Base-by-base conservation (phyloP, 2,113 vertebrate species). In the Rissa tridactyla region DNA sequence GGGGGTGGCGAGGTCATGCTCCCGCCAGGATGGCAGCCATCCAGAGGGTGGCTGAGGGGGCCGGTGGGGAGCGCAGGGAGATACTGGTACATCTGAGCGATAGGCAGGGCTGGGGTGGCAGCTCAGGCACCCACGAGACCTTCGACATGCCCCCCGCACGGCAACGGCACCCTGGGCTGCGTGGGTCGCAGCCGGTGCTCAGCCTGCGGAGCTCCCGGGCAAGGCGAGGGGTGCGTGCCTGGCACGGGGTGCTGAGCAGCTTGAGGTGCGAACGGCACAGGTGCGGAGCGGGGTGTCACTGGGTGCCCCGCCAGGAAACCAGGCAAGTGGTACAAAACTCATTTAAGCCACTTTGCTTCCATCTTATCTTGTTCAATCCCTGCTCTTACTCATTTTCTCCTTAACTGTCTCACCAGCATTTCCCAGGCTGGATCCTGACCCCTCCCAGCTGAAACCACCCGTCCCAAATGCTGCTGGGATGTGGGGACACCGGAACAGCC, bases 141-240 rank as follows among this genome's bases (percentile, higher is more conserved):
- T 34, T 34, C 0, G 6, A 19, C 0, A 0, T 36, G 60, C 46
- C 82, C 52, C 60, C 66, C 13, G 2, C 10, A 5, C 1, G 11
- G 66, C 66, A 60, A 68, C 61, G 18, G 71, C 64, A 30, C 40
- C 47, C 40, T 18, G 64, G 30, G 64, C 47, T 3, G 6, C 1
- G 3, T 10, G 77, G 20, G 30, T 26, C 2, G 3, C 26, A 20
- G 7, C 13, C 2, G 1, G 30, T 8, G 30, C 80, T 49, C 6
- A 1, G 23, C 17, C 22, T 18, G 16, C 0, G 1, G 55, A 61
- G 23, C 58, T 66, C 34, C 27, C 2, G 38, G 20, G 16, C 51
- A 29, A 15, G 16, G 66, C 15, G 23, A 34, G 66, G 42, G 26
- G 51, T 0, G 2, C 6, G 1, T 64, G 29, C 16, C 61, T 17